phyloP scores from a whole-genome alignment of 2,113 vertebrate genomes.

The Odontophorus gujanensis region DNA sequence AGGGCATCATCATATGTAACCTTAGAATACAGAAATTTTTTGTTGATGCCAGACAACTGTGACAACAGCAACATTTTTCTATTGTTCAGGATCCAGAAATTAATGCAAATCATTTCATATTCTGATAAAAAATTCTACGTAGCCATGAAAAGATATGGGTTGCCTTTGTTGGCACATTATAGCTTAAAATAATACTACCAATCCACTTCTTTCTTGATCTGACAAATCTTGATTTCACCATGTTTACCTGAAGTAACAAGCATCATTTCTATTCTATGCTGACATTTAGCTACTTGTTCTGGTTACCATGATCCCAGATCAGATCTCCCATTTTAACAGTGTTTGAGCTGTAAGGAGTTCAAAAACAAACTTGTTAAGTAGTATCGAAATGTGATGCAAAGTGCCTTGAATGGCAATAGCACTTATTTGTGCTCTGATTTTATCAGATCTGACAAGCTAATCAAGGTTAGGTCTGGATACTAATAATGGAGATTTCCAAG shows the following conservation, averaged over 20 bases:
- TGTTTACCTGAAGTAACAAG: neutral
- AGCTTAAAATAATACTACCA: neutral
- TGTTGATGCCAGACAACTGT: neutral
- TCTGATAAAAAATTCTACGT: neutral
- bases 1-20: neutral
- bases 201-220: neutral
- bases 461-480: neutral
- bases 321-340: neutral
- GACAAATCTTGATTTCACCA: neutral
- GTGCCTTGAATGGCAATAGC: neutral
- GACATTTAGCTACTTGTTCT: neutral
- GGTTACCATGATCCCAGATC: neutral
- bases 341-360: neutral
- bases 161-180: neutral
- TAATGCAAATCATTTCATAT: neutral
- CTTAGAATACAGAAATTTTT: neutral
- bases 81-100: neutral
- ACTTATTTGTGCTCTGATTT: neutral
- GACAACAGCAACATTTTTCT: neutral
- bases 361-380: neutral
- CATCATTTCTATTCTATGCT: neutral
- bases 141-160: neutral
- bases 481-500: neutral
- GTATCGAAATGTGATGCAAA: neutral
- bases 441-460: constrained; percentile 1